Base-by-base conservation (phyloP, 1,140 invertebrate species). In the Cydia splendana region DNA sequence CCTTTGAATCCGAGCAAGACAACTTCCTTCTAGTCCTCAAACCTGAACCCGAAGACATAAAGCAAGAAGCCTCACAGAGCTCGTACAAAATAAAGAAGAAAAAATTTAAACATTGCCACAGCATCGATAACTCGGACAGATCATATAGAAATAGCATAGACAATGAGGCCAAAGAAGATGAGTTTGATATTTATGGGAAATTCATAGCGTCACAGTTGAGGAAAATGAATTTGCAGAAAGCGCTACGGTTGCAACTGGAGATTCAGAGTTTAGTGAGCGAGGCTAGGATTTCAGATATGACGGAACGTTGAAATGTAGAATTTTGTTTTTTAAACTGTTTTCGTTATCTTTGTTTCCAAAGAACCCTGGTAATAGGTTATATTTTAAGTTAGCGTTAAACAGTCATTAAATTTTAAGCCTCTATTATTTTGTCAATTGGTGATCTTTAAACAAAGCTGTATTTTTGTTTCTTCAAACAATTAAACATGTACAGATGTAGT, bases 181-280 rank as follows among this genome's bases (percentile, higher is more conserved):
- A 91, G 65, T 91, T 91, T 87, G 90, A 90, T 81, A 87, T 90
- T n/a, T 91, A 89, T 80, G 88, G 90, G 0, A 88, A 89, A 69
- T 89, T 88, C 24, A 87, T 91, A 73, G 89, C 89, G 13, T 81
- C 87, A 38, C 88, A 90, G 42, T 78, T 91, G n/a, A 84, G 88
- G 20, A 85, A 84, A 28, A 88, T 91, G 87, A 83, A 88, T 24
- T 75, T 90, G 57, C 80, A 84, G 20, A 90, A 85, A 75, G 89
- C 88, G 34, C 78, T 91, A 15, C 83, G 80, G 57, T 75, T 89
- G 6, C 89, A 91, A 51, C 78, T 91, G n/a, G 82, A 88, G 48
- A 90, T 91, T 79, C 88, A 91, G 28, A 88, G 79, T 57, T 75
- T 91, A 20, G 85, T 91, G 4, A 91, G 88, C 76, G 85, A 88